Percentiles rank a stretch among this genome's conserved stretches.
Evolutionary conservation across 1,140 invertebrate genomes (phyloP).

Genomic region (Ceratitis capitata): DNA sequence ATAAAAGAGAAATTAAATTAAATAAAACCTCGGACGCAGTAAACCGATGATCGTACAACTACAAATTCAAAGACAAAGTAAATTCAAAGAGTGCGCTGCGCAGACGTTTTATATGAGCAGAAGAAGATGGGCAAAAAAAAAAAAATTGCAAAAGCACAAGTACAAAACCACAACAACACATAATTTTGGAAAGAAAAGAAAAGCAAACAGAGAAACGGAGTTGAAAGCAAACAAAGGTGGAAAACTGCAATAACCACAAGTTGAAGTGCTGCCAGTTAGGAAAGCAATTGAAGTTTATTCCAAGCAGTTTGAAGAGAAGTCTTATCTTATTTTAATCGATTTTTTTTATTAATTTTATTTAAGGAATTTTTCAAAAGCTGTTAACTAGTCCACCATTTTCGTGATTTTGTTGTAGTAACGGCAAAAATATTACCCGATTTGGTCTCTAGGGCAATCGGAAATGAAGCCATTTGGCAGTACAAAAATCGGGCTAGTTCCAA

Average conservation of each 20-base stretch:
- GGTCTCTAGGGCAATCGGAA: no score
- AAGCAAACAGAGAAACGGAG: neutral
- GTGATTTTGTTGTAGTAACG: no score
- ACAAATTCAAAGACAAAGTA: slow-evolving; percentile 13
- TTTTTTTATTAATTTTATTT: no score
- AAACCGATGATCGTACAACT: neutral
- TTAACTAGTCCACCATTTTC: no score
- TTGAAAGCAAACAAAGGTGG: neutral
- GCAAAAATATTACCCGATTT: no score
- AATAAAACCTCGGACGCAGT: neutral
- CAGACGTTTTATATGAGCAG: slow-evolving; percentile 34
- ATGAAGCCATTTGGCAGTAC: no score
- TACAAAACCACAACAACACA: neutral
- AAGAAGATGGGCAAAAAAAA: neutral
- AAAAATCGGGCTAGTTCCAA: no score
- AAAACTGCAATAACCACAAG: neutral
- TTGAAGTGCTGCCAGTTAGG: neutral
- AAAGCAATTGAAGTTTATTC: no score
- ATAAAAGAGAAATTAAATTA: neutral
- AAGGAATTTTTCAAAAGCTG: no score
- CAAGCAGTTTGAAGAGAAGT: no score
- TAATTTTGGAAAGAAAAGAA: neutral
- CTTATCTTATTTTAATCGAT: no score
- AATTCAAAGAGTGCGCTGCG: slow-evolving; percentile 3
- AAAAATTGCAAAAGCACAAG: slow-evolving; percentile 6